A percentile compares a stretch with the other conserved stretches of the same genome.
These are phyloP conservation scores for Hyles vespertilio DNA, from an alignment of 1,140 invertebrate species.

Conservation along the genomic window DNA sequence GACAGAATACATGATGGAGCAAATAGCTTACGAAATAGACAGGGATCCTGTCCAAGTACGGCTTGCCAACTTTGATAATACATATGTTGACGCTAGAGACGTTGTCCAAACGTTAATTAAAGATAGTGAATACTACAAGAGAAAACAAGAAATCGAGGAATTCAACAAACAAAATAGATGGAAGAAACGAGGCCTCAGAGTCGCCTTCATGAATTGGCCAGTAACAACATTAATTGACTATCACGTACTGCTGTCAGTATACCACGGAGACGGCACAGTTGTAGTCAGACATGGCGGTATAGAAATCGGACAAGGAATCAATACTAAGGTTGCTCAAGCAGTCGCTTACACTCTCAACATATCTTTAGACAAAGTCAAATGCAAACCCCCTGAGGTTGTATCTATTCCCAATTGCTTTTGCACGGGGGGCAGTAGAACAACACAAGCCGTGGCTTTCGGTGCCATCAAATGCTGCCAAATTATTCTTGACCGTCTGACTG, in stretches of 20 bases:
- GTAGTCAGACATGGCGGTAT: conserved; percentile 85
- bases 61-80: conserved; percentile 77
- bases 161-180: conserved; percentile 85
- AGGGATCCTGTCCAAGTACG: conserved; percentile 83
- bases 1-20: conserved; percentile 90
- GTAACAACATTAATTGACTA: conserved; percentile 43
- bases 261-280: conserved; percentile 85
- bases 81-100: conserved; percentile 65
- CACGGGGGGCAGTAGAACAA: conserved; percentile 79
- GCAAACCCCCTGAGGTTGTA: conserved; percentile 80
- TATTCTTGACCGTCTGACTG: conserved; percentile 77
- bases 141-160: conserved; percentile 75
- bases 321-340: conserved; percentile 84
- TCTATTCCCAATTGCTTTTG: conserved; percentile 77
- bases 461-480: conserved; percentile 81
- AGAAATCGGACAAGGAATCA: conserved; percentile 91
- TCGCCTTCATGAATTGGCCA: conserved; percentile 29
- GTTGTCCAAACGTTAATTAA: conserved; percentile 78
- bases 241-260: conserved; percentile 84
- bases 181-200: conserved; percentile 83
- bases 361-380: conserved; percentile 78
- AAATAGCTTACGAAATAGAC: conserved; percentile 81
- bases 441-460: conserved; percentile 71
- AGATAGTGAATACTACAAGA: conserved; percentile 77
- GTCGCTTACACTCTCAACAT: conserved; percentile 83